Base-by-base conservation (phyloP, 30 jellyfish, hydroid and myxozoan genomes). In the Hydractinia echinata region DNA sequence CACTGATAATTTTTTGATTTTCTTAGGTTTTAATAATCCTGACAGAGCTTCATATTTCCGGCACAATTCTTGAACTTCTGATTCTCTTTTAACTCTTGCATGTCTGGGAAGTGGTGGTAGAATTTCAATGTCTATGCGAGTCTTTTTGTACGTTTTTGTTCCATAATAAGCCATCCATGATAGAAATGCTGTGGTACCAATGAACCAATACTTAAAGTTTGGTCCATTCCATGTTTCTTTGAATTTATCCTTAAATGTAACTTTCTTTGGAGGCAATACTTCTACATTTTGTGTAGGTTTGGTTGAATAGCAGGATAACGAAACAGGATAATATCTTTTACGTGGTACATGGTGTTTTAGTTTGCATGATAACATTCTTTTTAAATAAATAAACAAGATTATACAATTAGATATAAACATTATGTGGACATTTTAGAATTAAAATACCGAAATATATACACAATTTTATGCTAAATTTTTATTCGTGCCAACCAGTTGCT, bases 121-220 rank as follows among this genome's bases (percentile, higher is more conserved):
- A 72, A 88, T 21, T 5, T 66, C 79, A 1, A 94, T 77, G 68
- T 88, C 84, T 14, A 94, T 81, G 54, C 99, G 72, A 8, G 96
- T 79, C 11, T 84, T 80, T 62, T 79, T 84, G 79, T 94, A 94
- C 48, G 99, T 15, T 51, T 88, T 82, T 5, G 85, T 51, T 73
- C 99, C 84, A 67, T 94, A 94, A 60, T 94, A 94, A 18, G 94
- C 76, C 67, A 94, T 44, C 96, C 96, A 88, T 3, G 94, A 30
- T 8, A 86, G 55, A 61, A 94, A 86, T 51, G 87, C 96, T 51
- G 97, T 48, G 48, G 84, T 91, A 5, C 99, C 99, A 82, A 94
- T 84, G 52, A 94, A 84, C 99, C 99, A 94, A 56, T 94, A 94
- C 51, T 94, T 94, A 67, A 94, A 94, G 11, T 81, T 94, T 8